These are phyloP conservation scores for Scaptomyza graminum DNA, from an alignment of 1,140 invertebrate species.

Conservation along the genomic window DNA sequence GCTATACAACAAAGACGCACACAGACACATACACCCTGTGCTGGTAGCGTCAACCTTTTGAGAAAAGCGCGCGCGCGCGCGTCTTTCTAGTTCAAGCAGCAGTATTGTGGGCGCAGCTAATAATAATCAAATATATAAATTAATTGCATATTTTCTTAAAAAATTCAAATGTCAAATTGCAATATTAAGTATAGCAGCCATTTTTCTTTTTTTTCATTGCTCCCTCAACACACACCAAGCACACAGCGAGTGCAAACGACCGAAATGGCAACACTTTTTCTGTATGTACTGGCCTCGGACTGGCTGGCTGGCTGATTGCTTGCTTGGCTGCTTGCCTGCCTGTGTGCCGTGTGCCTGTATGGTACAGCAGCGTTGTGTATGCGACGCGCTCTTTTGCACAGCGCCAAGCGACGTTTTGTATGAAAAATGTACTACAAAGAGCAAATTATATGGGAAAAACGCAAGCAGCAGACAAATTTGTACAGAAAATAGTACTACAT, in stretches of 20 bases:
- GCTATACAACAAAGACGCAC: constrained; percentile 39
- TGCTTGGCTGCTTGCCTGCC: constrained; percentile 11
- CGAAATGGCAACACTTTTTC: constrained; percentile 75
- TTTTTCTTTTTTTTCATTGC: constrained; percentile 33
- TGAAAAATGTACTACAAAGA: constrained; percentile 46
- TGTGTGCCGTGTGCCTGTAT: constrained; percentile 7
- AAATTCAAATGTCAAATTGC: constrained; percentile 27
- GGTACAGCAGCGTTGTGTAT: constrained; percentile 51
- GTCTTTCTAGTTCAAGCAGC: constrained; percentile 33
- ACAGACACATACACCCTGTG: constrained; percentile 2
- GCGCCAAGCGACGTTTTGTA: constrained; percentile 41
- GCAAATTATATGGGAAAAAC: constrained; percentile 38
- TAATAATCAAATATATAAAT: constrained; percentile 31
- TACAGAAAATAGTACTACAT: constrained; percentile 6
- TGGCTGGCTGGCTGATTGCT: constrained; percentile 31
- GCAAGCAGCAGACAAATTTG: constrained; percentile 25
- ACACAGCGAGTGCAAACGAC: constrained; percentile 52
- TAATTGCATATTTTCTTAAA: constrained; percentile 28
- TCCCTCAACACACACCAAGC: constrained; percentile 18
- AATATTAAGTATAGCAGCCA: constrained; percentile 37
- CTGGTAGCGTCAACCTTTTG: constrained; percentile 23
- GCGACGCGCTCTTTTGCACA: constrained; percentile 51
- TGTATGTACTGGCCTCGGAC: constrained; percentile 66
- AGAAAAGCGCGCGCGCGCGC: constrained; percentile 67
- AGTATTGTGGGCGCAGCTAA: constrained; percentile 44